These are phyloP conservation scores for Hystrix cristata DNA, from an alignment of 2,113 vertebrate genomes.

Conservation along the genomic window DNA sequence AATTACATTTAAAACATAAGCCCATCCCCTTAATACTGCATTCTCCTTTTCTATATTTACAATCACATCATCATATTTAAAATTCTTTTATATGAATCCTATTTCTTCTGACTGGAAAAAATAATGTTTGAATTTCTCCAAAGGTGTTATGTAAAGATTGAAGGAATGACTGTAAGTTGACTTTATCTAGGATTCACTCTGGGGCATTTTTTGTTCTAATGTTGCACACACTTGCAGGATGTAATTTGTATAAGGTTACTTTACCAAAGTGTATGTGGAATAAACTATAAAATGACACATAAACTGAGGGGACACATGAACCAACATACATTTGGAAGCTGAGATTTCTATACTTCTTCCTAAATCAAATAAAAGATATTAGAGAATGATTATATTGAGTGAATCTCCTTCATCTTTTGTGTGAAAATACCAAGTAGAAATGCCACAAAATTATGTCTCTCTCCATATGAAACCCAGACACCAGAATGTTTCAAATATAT, in stretches of 20 bases:
- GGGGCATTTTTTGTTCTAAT: neutral
- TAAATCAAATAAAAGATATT: neutral
- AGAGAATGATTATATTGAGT: neutral
- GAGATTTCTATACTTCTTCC: neutral
- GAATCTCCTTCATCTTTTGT: neutral
- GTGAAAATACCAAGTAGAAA: neutral
- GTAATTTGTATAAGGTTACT: neutral
- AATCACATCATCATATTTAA: neutral
- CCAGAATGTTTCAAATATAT: neutral
- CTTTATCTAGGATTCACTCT: neutral
- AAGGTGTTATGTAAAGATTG: constrained; percentile 10
- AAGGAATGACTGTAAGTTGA: neutral
- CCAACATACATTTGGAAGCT: neutral
- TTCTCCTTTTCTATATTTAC: neutral
- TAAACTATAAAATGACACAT: neutral
- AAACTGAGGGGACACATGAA: neutral
- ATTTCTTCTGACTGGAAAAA: neutral
- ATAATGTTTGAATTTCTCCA: neutral
- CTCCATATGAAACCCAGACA: neutral
- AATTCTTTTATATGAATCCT: neutral
- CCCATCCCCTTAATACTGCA: neutral
- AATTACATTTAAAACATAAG: neutral
- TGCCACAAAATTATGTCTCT: neutral
- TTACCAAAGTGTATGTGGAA: neutral
- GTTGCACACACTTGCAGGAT: neutral